Percentiles rank a stretch among this genome's conserved stretches.
phyloP scores from a whole-genome alignment of 2,113 vertebrate species.

The Micronycteris hirsuta region DNA sequence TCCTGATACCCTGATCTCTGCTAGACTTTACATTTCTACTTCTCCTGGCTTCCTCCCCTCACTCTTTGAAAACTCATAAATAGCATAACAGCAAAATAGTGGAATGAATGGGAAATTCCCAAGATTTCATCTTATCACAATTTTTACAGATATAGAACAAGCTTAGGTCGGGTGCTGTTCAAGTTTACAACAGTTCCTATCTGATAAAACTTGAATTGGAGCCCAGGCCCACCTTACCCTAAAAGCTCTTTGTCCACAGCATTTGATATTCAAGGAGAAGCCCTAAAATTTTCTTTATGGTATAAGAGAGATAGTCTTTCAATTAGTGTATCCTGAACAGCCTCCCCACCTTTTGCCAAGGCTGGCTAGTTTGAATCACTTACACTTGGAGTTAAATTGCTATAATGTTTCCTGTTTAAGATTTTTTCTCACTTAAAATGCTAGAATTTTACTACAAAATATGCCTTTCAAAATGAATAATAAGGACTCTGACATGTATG shows the following conservation, averaged over 20 bases:
- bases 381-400: background rate
- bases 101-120: background rate
- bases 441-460: background rate
- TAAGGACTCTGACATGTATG: background rate
- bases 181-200: background rate
- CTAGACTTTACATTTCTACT: background rate
- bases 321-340: background rate
- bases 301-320: background rate
- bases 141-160: background rate
- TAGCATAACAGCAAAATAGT: background rate
- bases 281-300: background rate
- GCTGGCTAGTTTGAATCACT: background rate
- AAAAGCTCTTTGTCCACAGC: background rate
- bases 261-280: background rate
- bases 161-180: background rate
- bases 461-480: background rate
- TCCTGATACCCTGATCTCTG: background rate
- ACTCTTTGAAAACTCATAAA: background rate
- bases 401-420: slow-evolving; percentile 21
- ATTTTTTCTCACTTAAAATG: background rate
- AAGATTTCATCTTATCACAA: background rate
- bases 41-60: background rate
- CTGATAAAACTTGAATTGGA: background rate
- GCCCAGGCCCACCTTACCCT: background rate
- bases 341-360: background rate